Evolutionary conservation across 2,113 vertebrate species (phyloP).

Genomic region (Pangasianodon hypophthalmus): DNA sequence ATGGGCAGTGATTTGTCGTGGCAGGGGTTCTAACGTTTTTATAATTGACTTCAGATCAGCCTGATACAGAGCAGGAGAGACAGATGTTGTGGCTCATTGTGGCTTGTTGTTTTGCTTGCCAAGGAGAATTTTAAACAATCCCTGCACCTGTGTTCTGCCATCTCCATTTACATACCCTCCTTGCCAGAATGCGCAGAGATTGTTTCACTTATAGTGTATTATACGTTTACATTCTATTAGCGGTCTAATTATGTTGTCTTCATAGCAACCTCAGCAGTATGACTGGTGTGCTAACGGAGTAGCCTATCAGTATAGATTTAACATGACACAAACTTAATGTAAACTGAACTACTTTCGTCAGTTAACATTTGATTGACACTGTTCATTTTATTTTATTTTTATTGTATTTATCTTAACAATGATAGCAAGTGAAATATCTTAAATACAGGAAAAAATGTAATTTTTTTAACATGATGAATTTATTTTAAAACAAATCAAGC

Average conservation of each 20-base stretch:
- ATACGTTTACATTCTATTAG: background rate
- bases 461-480: background rate
- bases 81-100: constrained; percentile 55
- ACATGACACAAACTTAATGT: background rate
- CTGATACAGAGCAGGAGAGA: constrained; percentile 38
- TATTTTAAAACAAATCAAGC: background rate
- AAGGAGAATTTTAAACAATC: constrained; percentile 47
- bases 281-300: background rate
- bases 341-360: background rate
- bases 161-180: constrained; percentile 23
- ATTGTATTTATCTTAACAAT: background rate
- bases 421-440: background rate
- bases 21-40: constrained; percentile 52
- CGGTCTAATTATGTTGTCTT: background rate
- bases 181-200: background rate
- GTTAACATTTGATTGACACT: background rate
- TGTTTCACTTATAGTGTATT: background rate
- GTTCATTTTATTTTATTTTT: background rate
- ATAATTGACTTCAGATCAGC: constrained; percentile 56
- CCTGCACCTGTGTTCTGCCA: constrained; percentile 48
- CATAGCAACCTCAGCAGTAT: background rate
- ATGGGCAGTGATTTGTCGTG: constrained; percentile 54
- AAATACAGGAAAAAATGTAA: background rate
- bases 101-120: constrained; percentile 43
- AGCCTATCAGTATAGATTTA: background rate